Evolutionary conservation across 2,888 invertebrate species (phyloP).

Genomic region (Metacarcinus magister): DNA sequence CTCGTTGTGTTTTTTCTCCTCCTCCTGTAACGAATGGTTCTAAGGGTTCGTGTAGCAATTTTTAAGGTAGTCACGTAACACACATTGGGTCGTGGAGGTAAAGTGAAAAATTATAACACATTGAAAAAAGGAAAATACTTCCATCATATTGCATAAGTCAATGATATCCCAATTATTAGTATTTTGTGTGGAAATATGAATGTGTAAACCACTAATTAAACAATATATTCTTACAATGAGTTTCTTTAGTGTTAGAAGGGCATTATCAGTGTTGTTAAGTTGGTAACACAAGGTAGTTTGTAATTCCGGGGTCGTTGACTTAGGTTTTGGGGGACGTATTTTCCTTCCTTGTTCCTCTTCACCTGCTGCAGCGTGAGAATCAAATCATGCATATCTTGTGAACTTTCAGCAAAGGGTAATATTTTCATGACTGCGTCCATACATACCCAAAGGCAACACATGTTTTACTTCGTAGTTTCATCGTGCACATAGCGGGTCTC

Average conservation of each 20-base stretch:
- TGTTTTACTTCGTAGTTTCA: background rate
- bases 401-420: background rate
- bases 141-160: too few relatives aligned
- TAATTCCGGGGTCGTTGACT: background rate
- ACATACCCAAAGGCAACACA: background rate
- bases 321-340: background rate
- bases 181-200: too few relatives aligned
- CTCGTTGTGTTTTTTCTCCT: background rate
- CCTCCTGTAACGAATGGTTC: background rate
- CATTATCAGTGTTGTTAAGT: background rate
- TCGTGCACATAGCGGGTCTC: background rate
- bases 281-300: too few relatives aligned
- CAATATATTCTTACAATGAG: too few relatives aligned
- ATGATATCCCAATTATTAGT: too few relatives aligned
- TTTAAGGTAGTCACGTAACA: background rate
- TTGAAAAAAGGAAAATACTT: background rate
- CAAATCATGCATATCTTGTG: background rate
- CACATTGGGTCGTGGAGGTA: background rate
- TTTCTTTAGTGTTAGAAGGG: too few relatives aligned
- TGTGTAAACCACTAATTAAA: too few relatives aligned
- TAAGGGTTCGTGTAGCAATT: background rate
- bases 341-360: background rate
- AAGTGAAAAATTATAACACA: background rate
- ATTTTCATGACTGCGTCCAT: background rate
- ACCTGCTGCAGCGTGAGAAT: background rate